Conservation (phyloP, 2,797 vertebrate species). For the Alectoris magna region DNA sequence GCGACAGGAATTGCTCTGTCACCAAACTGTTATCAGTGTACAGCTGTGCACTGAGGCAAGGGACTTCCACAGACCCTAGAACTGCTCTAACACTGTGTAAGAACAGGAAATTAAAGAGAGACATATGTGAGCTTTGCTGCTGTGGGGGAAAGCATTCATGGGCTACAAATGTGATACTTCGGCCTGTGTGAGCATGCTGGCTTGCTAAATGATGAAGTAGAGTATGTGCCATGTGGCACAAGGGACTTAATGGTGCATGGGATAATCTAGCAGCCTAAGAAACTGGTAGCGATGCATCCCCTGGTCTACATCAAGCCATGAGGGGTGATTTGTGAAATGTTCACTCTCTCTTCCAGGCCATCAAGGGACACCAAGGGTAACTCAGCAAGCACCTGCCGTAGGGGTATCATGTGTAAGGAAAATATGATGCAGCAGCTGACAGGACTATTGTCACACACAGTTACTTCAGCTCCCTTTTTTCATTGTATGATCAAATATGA, state of each 20-base stretch:
- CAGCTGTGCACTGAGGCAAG: background rate
- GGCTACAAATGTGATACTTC: background rate
- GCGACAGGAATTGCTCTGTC: background rate
- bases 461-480: background rate
- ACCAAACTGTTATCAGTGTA: background rate
- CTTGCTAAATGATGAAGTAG: background rate
- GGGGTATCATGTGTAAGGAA: background rate
- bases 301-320: background rate
- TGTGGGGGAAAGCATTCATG: background rate
- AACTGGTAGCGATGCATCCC: background rate
- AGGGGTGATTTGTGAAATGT: background rate
- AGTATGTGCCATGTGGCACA: background rate
- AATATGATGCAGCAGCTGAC: background rate
- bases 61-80: background rate
- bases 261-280: background rate
- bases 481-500: background rate
- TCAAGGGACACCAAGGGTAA: background rate
- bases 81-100: background rate
- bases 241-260: background rate
- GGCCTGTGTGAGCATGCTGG: background rate
- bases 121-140: background rate
- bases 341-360: background rate
- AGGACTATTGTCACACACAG: background rate
- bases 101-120: background rate
- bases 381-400: background rate